Conservation (phyloP, 1,140 invertebrate genomes). For the Trachymyrmex septentrionalis region DNA sequence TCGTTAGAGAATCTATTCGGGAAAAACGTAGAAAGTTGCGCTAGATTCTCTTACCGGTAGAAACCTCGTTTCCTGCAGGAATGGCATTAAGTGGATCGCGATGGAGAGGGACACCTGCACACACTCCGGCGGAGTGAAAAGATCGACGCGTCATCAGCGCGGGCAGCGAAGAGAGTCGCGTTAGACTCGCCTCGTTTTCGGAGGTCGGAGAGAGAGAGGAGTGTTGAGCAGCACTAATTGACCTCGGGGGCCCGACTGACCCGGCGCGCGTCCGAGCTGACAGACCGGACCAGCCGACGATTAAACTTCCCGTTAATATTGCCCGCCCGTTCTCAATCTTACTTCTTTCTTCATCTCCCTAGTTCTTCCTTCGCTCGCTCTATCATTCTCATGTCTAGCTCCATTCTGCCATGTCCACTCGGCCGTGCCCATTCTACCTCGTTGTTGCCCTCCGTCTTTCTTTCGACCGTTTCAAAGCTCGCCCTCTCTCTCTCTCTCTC, state of each 20-base stretch:
- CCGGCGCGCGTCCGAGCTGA: conserved; percentile 84
- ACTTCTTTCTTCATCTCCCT: conserved; percentile 54
- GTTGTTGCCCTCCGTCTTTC: neutral
- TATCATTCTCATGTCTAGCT: conserved; percentile 61
- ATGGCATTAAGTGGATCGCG: conserved; percentile 12
- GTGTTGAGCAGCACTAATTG: conserved; percentile 86
- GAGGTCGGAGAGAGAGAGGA: conserved; percentile 78
- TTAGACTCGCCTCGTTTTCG: conserved; percentile 74
- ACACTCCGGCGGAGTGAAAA: conserved; percentile 36
- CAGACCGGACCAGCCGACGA: conserved; percentile 83
- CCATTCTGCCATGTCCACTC: conserved; percentile 30
- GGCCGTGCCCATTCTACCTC: conserved; percentile 44
- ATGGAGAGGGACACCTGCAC: conserved; percentile 43
- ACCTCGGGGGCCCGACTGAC: conserved; percentile 85
- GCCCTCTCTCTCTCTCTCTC: neutral
- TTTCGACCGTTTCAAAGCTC: neutral
- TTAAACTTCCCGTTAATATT: conserved; percentile 86
- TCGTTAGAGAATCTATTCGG: neutral
- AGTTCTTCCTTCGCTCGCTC: conserved; percentile 45
- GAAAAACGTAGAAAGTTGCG: neutral
- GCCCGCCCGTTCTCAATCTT: conserved; percentile 74
- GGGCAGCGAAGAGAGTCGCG: conserved; percentile 62
- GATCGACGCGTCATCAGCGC: conserved; percentile 68
- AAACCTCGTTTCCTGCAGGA: neutral
- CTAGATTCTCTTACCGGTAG: neutral